phyloP scores from a whole-genome alignment of 2,113 vertebrate genomes.

The Nesogale talazaci region DNA sequence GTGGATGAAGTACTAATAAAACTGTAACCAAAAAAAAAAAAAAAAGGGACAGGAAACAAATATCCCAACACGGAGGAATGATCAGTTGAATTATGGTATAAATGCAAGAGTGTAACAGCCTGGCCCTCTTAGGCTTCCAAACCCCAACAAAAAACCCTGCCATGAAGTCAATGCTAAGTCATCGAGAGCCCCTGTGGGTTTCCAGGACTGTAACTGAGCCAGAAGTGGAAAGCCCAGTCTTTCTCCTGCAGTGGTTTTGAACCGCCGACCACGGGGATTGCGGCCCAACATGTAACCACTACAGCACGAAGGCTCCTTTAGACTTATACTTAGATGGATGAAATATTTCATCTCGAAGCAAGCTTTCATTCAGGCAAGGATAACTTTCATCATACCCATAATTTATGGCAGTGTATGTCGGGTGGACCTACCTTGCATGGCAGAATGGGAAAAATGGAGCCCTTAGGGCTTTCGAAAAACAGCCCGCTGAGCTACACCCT shows the following conservation, averaged over 20 bases:
- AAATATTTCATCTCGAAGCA: slow-evolving; percentile 64
- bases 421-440: neutral
- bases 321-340: neutral
- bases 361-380: neutral
- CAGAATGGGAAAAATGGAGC: slow-evolving; percentile 9
- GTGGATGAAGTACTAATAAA: too few relatives aligned
- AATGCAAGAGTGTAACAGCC: slow-evolving; percentile 9
- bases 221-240: too few relatives aligned
- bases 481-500: neutral
- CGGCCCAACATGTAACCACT: too few relatives aligned
- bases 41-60: slow-evolving; percentile 59
- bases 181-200: too few relatives aligned
- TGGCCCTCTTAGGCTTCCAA: neutral
- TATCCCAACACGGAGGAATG: slow-evolving; percentile 15
- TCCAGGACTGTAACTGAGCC: too few relatives aligned
- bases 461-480: slow-evolving; percentile 42
- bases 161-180: too few relatives aligned
- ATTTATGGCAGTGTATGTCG: slow-evolving; percentile 19
- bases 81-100: slow-evolving; percentile 57
- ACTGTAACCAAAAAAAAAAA: too few relatives aligned
- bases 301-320: too few relatives aligned
- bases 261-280: too few relatives aligned
- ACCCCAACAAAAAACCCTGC: too few relatives aligned
- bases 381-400: slow-evolving; percentile 31
- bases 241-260: too few relatives aligned